These are phyloP conservation scores for Anolis carolinensis DNA, from an alignment of 2,113 vertebrate genomes.

Conservation along the genomic window DNA sequence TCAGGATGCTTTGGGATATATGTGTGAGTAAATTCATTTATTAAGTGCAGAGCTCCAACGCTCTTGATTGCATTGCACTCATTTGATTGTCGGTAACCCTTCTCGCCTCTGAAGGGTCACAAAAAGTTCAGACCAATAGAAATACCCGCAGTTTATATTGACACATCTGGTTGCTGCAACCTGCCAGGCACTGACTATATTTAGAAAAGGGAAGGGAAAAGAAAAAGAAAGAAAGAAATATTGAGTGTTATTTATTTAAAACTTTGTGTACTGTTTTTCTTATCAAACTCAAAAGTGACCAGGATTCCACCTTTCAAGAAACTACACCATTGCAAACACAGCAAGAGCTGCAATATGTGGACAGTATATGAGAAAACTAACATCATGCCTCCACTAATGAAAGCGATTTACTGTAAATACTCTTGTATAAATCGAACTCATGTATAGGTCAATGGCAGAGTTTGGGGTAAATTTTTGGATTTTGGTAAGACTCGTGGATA, in stretches of 20 bases:
- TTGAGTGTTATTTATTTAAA: conserved; percentile 19
- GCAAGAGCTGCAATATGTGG: not conserved
- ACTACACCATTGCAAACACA: not conserved
- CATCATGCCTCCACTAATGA: not conserved
- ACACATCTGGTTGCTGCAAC: not conserved
- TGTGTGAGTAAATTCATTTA: not conserved
- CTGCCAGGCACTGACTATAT: not conserved
- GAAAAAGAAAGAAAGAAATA: not conserved
- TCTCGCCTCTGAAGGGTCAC: conserved; percentile 39
- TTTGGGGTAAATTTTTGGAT: too few relatives aligned
- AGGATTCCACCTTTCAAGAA: not conserved
- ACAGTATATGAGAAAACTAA: not conserved
- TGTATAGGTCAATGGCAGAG: too few relatives aligned
- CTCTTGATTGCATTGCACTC: conserved; percentile 23
- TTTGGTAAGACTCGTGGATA: too few relatives aligned
- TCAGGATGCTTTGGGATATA: not conserved
- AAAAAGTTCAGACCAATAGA: conserved; percentile 46
- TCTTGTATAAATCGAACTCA: too few relatives aligned
- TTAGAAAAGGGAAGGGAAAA: not conserved
- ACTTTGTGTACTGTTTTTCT: not conserved
- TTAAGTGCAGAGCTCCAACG: not conserved
- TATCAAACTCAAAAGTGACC: not conserved
- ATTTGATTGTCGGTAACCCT: conserved; percentile 19
- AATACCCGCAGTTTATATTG: not conserved
- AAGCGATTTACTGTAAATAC: not conserved